Base-by-base conservation (phyloP, 2,113 vertebrate genomes). In the Stegastes partitus region DNA sequence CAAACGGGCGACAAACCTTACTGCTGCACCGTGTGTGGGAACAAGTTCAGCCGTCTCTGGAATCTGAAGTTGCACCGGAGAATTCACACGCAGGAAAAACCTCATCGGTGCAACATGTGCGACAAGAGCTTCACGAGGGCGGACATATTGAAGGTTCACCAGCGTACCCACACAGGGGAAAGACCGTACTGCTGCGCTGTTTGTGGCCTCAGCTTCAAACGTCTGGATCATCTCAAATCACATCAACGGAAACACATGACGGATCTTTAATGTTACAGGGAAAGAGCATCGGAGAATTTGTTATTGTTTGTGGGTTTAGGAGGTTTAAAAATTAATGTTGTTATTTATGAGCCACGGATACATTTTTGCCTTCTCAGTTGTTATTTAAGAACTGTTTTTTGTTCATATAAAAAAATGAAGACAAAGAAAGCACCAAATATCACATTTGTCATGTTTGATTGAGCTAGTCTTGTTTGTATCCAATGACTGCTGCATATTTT, bases 71-170 rank as follows among this genome's bases (percentile, higher is more conserved):
- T 95, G 77, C 94, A 95, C 82, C 90, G 85, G 53, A 93, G 94
- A 56, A 94, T 95, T 74, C 93, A 94, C 76, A 95, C 94, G 0
- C 94, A 95, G 81, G 94, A 95, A 77, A 94, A 94, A 83, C 94
- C 94, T 12, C 95, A 95, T 58, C 91, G 72, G 8, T 94, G 95
- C 83, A 90, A 68, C 22, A 86, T 94, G 92, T 95, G 95, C 14
- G 93, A 92, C 7, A 95, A 95, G 81, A 94, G 94, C 82, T 95
- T 95, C 79, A 94, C 94, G 2, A 81, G 94, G 19, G 94, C 94
- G 0, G 94, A 95, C 65, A 95, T 95, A 49, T 31, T 95, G 23
- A 95, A 95, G 66, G 92, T 94, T 28, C 95, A 95, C 77, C 93
- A 94, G 73, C 93, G 94, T 11, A 95, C 93, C 4, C 95, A 95